Percentiles rank a stretch among this genome's conserved stretches.
phyloP scores from a whole-genome alignment of 2,888 invertebrate genomes.

The Bimastos eiseni region DNA sequence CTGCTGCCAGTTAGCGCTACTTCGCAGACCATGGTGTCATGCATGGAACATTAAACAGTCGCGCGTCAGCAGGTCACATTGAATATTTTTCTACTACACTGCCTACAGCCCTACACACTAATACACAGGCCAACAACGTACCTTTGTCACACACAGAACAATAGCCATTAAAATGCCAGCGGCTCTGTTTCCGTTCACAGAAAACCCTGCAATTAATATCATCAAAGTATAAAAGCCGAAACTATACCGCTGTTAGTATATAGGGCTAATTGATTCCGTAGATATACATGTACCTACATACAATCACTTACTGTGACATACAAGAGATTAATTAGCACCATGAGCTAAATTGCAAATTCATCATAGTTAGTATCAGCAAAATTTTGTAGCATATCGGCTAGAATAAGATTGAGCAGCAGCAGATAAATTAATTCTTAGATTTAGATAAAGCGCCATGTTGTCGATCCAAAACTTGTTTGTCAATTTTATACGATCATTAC shows the following conservation, averaged over 20 bases:
- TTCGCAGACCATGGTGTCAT: neutral
- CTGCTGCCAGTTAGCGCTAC: neutral
- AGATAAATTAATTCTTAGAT: too few relatives aligned
- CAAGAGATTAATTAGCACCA: too few relatives aligned
- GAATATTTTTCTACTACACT: neutral
- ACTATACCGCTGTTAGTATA: neutral
- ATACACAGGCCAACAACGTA: neutral
- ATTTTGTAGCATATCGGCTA: too few relatives aligned
- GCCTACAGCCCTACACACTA: too few relatives aligned
- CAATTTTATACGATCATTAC: too few relatives aligned
- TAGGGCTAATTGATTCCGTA: neutral
- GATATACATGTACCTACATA: neutral
- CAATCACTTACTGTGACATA: too few relatives aligned
- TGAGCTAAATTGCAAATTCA: too few relatives aligned
- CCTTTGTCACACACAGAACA: neutral
- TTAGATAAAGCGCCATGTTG: too few relatives aligned
- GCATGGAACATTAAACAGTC: neutral
- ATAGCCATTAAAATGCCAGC: neutral
- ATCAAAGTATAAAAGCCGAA: neutral
- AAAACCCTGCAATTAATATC: neutral
- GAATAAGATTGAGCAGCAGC: too few relatives aligned
- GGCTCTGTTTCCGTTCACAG: neutral
- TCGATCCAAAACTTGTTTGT: too few relatives aligned
- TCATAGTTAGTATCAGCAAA: too few relatives aligned
- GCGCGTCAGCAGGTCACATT: neutral